Base-by-base conservation (phyloP, 2,113 vertebrate genomes). In the Philantomba maxwellii region DNA sequence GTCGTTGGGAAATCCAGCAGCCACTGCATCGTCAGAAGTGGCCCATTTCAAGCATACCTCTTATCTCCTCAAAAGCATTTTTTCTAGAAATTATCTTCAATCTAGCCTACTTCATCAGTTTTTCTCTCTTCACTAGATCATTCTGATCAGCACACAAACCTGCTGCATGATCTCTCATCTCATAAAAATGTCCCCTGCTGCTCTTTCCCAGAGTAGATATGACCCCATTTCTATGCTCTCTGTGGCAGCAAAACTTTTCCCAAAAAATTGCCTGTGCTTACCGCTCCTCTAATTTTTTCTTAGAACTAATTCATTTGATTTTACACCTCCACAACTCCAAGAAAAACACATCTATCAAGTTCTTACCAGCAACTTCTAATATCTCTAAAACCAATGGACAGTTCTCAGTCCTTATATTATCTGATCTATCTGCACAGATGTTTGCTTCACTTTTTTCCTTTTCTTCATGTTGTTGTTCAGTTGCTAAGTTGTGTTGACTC, bases 31-130 rank as follows among this genome's bases (percentile, higher is more conserved):
- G 64, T 78, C 57, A 93, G 23, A 84, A 95, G 93, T 43, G 58
- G 28, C 49, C 39, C 25, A 16, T 91, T 93, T 91, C 83, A 88
- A 81, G 58, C 66, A 73, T 75, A 85, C 1, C 12, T 88, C 26
- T 91, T 33, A 88, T 2, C n/a, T 57, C 39, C 28, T 81, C 49
- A 85, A 62, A 93, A 85, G 45, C 11, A 36, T 15, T 73, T 93
- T 93, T 88, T 91, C 64, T 51, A 73, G 60, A 93, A 97, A 85
- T 85, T 64, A 85, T 55, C 70, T 92, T 89, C 70, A 45, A n/a
- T 49, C 12, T 45, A 58, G 33, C 17, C 80, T 87, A 75, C 25
- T 51, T 21, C 83, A 87, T 82, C 77, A 85, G 14, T 28, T 39
- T 87, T 49, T 53, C 36, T 70, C 5, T 78, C 47, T 55, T 91